phyloP scores from a whole-genome alignment of 2,888 invertebrate genomes.

The Troglohyphantes excavatus region DNA sequence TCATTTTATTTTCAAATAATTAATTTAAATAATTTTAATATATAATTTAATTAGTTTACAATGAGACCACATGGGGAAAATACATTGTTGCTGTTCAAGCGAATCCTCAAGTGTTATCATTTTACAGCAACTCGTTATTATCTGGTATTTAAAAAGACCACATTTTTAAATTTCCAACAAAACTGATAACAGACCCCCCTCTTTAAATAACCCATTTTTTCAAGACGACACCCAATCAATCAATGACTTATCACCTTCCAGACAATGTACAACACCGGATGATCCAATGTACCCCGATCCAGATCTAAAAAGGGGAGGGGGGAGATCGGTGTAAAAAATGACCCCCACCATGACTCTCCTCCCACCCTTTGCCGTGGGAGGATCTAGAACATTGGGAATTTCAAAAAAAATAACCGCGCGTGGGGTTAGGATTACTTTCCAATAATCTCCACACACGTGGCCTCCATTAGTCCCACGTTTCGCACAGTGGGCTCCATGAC shows the following conservation, averaged over 20 bases:
- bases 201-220: not conserved
- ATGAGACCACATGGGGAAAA: too few species aligned
- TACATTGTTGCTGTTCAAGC: too few species aligned
- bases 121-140: too few species aligned
- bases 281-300: not conserved
- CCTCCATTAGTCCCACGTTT: constrained; percentile 49
- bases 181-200: too few species aligned
- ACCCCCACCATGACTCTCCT: not conserved
- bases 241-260: constrained; percentile 3
- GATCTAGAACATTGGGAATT: not conserved
- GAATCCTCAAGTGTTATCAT: too few species aligned
- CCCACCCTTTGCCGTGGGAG: not conserved
- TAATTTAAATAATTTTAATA: too few species aligned
- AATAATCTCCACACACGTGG: constrained; percentile 58
- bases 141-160: too few species aligned
- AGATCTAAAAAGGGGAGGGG: not conserved
- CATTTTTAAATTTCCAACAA: too few species aligned
- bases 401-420: constrained; percentile 4
- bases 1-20: too few species aligned
- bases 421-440: constrained; percentile 67
- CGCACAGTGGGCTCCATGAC: constrained; percentile 31
- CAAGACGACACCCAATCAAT: not conserved
- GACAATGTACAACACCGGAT: not conserved
- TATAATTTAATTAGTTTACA: too few species aligned
- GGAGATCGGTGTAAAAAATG: not conserved